Base-by-base conservation (phyloP, 1,140 invertebrate species). In the Eueides isabella region DNA sequence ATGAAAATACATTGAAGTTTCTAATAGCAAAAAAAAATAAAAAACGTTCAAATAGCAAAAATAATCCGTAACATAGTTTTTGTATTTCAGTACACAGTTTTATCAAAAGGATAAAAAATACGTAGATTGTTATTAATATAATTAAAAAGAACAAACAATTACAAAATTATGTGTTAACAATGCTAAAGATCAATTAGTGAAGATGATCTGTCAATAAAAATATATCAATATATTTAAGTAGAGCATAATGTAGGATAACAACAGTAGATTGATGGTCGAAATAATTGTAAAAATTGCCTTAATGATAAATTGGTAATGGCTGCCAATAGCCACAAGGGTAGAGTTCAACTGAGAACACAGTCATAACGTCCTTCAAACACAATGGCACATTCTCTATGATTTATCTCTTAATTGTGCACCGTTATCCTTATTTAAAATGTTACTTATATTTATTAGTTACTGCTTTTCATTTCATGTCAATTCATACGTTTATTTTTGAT, bases 281-380 rank as follows among this genome's bases (percentile, higher is more conserved):
- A 92, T 88, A 90, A 93, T 93, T 90, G 90, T 89, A 92, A 93
- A 92, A 93, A 93, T 93, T 90, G 91, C 87, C 86, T 84, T 93
- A 93, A 93, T 93, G 91, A 93, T 93, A 92, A 91, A 93, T 92
- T 93, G 91, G 90, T 90, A 89, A 91, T 85, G 89, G 86, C 91
- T 89, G 79, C 88, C 85, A 91, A 92, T 91, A 84, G 85, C 78
- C 72, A 79, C 73, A 82, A 80, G 89, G 85, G 84, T 80, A 83
- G 82, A 82, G 81, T 83, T 80, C 77, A 80, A 79, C 79, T 78
- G 84, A 85, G 82, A 81, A 72, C 83, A 85, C 80, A 84, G 89
- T 91, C 90, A 93, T 89, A 92, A 92, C 88, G 89, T 90, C 81
- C 91, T 93, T 78, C 76, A 92, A 73, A 83, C 82, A 92, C 87